phyloP scores from a whole-genome alignment of 2,888 invertebrate species.

The Epinotia ramella region DNA sequence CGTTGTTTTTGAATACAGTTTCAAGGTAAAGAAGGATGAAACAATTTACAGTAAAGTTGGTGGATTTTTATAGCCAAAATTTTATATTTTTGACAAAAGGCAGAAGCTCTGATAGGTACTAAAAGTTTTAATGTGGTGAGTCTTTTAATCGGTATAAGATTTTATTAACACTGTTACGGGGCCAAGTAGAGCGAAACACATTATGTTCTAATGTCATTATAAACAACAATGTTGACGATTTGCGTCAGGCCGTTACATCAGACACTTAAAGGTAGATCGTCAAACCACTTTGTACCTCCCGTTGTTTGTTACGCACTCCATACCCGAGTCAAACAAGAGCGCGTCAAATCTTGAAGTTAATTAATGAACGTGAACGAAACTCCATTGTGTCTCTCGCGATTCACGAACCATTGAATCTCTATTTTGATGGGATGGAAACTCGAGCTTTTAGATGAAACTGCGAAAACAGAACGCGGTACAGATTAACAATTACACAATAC shows the following conservation, averaged over 20 bases:
- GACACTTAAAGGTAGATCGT: conserved; percentile 39
- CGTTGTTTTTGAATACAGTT: conserved; percentile 32
- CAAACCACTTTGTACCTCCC: conserved; percentile 39
- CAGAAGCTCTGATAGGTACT: conserved; percentile 16
- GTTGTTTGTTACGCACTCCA: conserved; percentile 35
- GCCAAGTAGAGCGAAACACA: conserved; percentile 36
- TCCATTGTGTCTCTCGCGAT: conserved; percentile 58
- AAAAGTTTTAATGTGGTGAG: conserved; percentile 20
- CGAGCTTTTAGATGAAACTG: conserved; percentile 49
- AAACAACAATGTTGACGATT: conserved; percentile 43
- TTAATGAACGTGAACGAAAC: conserved; percentile 61
- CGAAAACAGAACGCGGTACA: conserved; percentile 34
- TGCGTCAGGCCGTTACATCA: conserved; percentile 12
- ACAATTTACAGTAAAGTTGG: conserved; percentile 9
- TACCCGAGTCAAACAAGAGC: conserved; percentile 38
- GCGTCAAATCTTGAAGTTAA: conserved; percentile 61
- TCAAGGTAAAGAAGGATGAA: conserved; percentile 24
- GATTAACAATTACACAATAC: conserved; percentile 41
- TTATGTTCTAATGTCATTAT: conserved; percentile 36
- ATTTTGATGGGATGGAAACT: conserved; percentile 52
- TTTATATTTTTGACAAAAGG: not conserved
- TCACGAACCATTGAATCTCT: conserved; percentile 50
- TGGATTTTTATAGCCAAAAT: not conserved
- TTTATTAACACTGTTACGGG: conserved; percentile 28
- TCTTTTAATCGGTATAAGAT: conserved; percentile 16